Evolutionary conservation across 2,888 invertebrate species (phyloP).

Genomic region (Nipponacmea schrenckii): DNA sequence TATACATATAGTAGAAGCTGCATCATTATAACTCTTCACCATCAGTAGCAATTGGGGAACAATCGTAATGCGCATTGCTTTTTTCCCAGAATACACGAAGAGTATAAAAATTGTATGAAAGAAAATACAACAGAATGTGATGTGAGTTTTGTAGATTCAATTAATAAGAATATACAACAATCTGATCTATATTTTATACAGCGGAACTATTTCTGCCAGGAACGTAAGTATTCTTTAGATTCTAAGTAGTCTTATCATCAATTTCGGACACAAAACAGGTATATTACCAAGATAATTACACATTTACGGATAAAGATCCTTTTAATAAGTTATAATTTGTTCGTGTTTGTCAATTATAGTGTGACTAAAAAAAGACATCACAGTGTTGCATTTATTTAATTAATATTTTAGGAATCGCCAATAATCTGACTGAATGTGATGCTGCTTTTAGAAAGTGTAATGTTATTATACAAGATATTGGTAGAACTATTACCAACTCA

Average conservation of each 20-base stretch:
- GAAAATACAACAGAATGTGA: conserved; percentile 2
- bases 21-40: too few relatives aligned
- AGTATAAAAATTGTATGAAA: not conserved
- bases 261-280: too few relatives aligned
- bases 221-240: not conserved
- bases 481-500: not conserved
- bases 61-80: not conserved
- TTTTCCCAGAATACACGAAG: not conserved
- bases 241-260: too few relatives aligned
- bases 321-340: too few relatives aligned
- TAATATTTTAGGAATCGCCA: not conserved
- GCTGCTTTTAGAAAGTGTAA: not conserved
- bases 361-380: too few relatives aligned
- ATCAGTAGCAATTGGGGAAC: not conserved
- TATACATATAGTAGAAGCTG: too few relatives aligned
- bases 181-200: not conserved
- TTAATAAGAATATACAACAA: not conserved
- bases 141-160: not conserved
- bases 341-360: too few relatives aligned
- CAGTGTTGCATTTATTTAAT: too few relatives aligned
- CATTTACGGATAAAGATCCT: too few relatives aligned
- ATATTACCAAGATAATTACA: too few relatives aligned
- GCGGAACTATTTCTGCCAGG: not conserved
- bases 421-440: conserved; percentile 1
- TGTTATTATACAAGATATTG: not conserved